Evolutionary conservation across 2,888 invertebrate species (phyloP), one percentile per base, ranked within the genome.

Genomic region (Agonum fuliginosum): DNA sequence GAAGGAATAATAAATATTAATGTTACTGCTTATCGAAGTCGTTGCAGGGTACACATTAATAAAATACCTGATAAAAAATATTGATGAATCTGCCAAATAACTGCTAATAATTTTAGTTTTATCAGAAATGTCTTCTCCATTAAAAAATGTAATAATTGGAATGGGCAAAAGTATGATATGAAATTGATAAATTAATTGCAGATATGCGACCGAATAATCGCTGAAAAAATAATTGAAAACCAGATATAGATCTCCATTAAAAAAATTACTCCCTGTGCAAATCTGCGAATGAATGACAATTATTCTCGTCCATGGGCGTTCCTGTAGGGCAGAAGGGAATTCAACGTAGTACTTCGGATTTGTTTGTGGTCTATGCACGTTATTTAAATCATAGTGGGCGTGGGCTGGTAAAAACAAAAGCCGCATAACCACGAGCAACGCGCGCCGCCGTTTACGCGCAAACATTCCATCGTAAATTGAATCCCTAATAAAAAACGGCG

Each of bases 401-500:
- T 67, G 48, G 30, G 30, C 27, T 19, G 67, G 27, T 41, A 67
- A 27, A 67, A 67, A 75, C 62, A 65, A 75, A 73, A 74, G 30
- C 67, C 37, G 37, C 41, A 46, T 24, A 37, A 73, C 14, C 37
- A 37, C 58, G 12, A 14, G 24, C 27, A 41, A 8, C 34, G 34
- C 46, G 24, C 27, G 22, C n/a, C 34, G 34, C 46, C 43, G 43
- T 34, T 62, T 71, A 71, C 51, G 34, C 14, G 62, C 67, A 75
- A 67, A 67, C 75, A 67, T 75, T 34, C 48, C 67, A 75, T 67
- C 75, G 75, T 75, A 75, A 75, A 75, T 75, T 75, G 75, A 75
- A 75, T 67, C 48, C 67, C 67, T 51, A 75, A 75, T 75, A 75
- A 73, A 73, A 73, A 73, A 73, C 73, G 22, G 20, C 19, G 30